These are phyloP conservation scores for Ammodytes marinus DNA, from an alignment of 2,113 vertebrate genomes.

Conservation along the genomic window DNA sequence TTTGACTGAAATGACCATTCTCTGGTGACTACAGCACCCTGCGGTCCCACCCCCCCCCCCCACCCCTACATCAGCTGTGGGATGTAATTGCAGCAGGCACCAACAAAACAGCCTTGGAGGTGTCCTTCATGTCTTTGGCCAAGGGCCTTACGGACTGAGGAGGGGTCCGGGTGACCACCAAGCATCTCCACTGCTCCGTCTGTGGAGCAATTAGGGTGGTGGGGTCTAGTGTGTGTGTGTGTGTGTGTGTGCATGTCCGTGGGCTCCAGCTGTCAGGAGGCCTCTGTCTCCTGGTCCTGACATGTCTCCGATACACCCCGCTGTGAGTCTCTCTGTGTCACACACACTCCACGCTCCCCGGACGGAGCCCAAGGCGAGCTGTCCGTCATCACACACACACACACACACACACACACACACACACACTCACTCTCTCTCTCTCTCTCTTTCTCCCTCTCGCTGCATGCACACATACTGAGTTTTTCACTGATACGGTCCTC, in stretches of 20 bases:
- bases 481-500: slow-evolving; percentile 68
- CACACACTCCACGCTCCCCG: slow-evolving; percentile 66
- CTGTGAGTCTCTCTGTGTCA: slow-evolving; percentile 79
- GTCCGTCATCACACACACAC: slow-evolving; percentile 73
- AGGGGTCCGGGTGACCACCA: slow-evolving; percentile 62
- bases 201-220: slow-evolving; percentile 80
- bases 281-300: slow-evolving; percentile 82
- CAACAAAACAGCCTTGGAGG: slow-evolving; percentile 78
- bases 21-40: slow-evolving; percentile 61
- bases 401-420: slow-evolving; percentile 17
- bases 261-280: slow-evolving; percentile 84
- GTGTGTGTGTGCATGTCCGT: slow-evolving; percentile 45
- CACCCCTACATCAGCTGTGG: slow-evolving; percentile 73
- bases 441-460: slow-evolving; percentile 1
- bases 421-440: slow-evolving; percentile 7
- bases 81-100: slow-evolving; percentile 80
- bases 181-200: slow-evolving; percentile 65
- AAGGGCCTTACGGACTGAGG: slow-evolving; percentile 63
- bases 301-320: slow-evolving; percentile 80
- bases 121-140: slow-evolving; percentile 77
- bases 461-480: slow-evolving; percentile 42
- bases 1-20: slow-evolving; percentile 22
- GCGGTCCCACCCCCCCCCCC: slow-evolving; percentile 46
- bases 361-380: slow-evolving; percentile 73
- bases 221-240: slow-evolving; percentile 46